Evolutionary conservation across 2,113 vertebrate genomes (phyloP).

Genomic region (Chaetura pelagica): DNA sequence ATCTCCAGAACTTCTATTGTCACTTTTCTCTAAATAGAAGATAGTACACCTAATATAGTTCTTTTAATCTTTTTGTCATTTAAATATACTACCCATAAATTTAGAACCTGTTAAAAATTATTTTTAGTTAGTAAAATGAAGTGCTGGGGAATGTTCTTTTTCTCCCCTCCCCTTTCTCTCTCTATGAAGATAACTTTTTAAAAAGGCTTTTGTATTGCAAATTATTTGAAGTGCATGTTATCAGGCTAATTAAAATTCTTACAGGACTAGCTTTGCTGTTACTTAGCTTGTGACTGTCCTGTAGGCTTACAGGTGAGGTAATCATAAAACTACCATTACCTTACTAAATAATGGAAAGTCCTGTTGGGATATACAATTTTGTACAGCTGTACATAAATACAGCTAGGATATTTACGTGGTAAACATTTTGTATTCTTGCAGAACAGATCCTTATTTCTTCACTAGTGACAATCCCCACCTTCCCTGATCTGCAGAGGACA

Average conservation of each 20-base stretch:
- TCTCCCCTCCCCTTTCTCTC: not conserved
- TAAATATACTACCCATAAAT: slow-evolving; percentile 40
- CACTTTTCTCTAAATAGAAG: slow-evolving; percentile 34
- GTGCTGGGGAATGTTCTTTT: not conserved
- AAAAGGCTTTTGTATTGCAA: not conserved
- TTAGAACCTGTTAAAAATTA: slow-evolving; percentile 13
- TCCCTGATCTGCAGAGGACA: not conserved
- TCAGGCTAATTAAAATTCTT: not conserved
- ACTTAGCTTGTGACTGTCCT: not conserved
- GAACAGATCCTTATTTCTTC: not conserved
- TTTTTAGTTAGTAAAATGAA: slow-evolving; percentile 28
- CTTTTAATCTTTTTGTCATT: slow-evolving; percentile 44
- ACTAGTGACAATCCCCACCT: not conserved
- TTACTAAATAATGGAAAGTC: not conserved
- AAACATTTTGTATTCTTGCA: not conserved
- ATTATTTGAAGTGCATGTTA: slow-evolving; percentile 2
- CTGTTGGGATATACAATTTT: not conserved
- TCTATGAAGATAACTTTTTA: not conserved
- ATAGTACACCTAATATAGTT: not conserved
- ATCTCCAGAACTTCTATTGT: not conserved
- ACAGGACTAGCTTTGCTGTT: not conserved
- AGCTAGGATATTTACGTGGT: not conserved
- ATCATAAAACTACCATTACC: not conserved
- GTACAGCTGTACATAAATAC: not conserved
- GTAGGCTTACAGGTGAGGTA: not conserved